Conservation (phyloP, 2,888 invertebrate genomes). For the Eudasyphora cyanicolor region DNA sequence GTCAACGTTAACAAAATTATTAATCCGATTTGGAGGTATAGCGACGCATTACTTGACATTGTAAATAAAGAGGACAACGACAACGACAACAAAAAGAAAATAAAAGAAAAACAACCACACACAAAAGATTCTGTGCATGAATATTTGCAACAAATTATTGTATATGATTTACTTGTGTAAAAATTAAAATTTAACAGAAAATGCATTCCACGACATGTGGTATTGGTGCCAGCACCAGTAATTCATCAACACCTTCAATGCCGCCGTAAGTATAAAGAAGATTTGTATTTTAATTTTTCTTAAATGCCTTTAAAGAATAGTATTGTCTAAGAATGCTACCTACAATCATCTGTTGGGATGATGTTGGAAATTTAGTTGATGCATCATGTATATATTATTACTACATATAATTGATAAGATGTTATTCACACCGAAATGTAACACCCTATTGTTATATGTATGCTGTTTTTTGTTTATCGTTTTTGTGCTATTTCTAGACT, state of each 20-base stretch:
- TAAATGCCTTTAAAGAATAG: too few relatives aligned
- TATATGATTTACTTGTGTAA: too few relatives aligned
- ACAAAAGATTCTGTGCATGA: not conserved
- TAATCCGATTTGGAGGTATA: constrained; percentile 35
- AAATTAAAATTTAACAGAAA: constrained; percentile 66
- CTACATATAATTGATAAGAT: too few relatives aligned
- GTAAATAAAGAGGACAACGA: not conserved
- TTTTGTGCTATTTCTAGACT: not conserved
- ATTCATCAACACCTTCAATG: constrained; percentile 49
- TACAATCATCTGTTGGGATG: too few relatives aligned
- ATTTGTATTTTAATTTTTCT: too few relatives aligned
- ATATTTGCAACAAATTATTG: constrained; percentile 19
- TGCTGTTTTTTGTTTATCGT: not conserved
- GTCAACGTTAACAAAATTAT: constrained; percentile 38
- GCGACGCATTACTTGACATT: not conserved
- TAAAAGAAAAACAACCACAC: constrained; percentile 13
- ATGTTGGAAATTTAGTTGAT: too few relatives aligned
- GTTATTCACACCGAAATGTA: too few relatives aligned
- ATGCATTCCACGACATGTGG: constrained; percentile 78
- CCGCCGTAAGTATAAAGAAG: constrained; percentile 71
- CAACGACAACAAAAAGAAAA: constrained; percentile 11
- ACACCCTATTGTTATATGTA: not conserved
- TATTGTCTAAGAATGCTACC: too few relatives aligned
- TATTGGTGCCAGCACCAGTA: constrained; percentile 72
- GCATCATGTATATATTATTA: too few relatives aligned